Conservation (phyloP, 2,888 invertebrate genomes). For the Eristalis tenax region DNA sequence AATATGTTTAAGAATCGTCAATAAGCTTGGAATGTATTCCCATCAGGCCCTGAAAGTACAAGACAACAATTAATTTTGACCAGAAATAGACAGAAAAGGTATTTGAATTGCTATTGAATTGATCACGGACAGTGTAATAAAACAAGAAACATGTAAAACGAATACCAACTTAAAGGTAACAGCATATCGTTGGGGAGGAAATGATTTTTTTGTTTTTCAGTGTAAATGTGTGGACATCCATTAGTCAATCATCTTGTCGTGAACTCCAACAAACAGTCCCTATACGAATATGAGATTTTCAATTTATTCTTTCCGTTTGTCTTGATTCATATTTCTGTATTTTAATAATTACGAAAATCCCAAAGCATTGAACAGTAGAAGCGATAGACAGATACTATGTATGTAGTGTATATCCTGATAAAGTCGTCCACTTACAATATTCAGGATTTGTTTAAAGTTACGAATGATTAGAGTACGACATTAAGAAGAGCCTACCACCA, state of each 20-base stretch:
- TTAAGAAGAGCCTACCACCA: too few species aligned
- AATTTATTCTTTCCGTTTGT: conserved; percentile 2
- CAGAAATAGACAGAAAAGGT: not conserved
- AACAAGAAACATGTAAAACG: conserved; percentile 1
- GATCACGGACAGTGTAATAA: not conserved
- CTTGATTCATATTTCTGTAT: not conserved
- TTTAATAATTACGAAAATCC: not conserved
- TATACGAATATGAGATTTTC: conserved; percentile 41
- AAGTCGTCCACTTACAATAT: not conserved
- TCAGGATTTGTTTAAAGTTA: too few species aligned
- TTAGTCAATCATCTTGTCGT: conserved; percentile 68
- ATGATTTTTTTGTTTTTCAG: conserved; percentile 8
- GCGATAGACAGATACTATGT: not conserved
- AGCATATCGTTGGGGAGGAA: conserved; percentile 19
- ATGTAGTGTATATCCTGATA: not conserved
- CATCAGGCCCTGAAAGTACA: conserved; percentile 87
- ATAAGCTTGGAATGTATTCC: conserved; percentile 92
- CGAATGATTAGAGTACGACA: too few species aligned
- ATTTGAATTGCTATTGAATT: not conserved
- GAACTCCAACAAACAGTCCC: conserved; percentile 58
- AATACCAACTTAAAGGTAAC: conserved; percentile 33
- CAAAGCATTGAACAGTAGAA: conserved; percentile 16
- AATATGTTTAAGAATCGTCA: conserved; percentile 78
- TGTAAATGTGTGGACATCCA: conserved; percentile 29
- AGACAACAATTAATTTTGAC: not conserved